These are phyloP conservation scores for Oenanthe melanoleuca DNA, from an alignment of 2,113 vertebrate species.

Conservation along the genomic window DNA sequence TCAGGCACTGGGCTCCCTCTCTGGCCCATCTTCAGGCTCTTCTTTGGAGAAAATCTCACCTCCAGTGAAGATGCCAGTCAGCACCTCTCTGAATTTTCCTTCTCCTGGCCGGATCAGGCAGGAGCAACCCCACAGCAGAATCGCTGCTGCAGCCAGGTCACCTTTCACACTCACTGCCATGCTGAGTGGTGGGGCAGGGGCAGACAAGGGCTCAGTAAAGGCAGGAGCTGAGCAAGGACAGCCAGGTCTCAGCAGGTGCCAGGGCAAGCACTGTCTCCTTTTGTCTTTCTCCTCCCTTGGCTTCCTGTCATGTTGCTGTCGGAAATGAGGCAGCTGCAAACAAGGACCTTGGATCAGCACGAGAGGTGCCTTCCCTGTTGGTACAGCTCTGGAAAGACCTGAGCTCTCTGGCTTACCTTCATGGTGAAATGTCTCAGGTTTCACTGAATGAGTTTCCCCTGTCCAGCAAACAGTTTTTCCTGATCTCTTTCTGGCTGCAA, in stretches of 20 bases:
- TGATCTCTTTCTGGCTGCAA: background rate
- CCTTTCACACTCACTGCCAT: background rate
- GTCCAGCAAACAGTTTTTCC: background rate
- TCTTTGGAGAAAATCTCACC: background rate
- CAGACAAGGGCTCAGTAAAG: background rate
- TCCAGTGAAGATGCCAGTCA: background rate
- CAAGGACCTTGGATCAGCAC: background rate
- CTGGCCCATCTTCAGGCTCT: background rate
- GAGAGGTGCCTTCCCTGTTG: background rate
- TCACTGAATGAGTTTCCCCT: background rate
- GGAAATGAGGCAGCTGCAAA: background rate
- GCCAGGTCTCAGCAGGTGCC: background rate
- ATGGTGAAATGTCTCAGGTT: background rate
- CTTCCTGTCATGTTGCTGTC: background rate
- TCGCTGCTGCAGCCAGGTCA: background rate
- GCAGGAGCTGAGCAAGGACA: background rate
- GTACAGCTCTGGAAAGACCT: background rate
- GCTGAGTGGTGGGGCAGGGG: background rate
- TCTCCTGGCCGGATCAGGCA: background rate
- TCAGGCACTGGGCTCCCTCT: background rate
- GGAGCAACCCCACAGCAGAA: background rate
- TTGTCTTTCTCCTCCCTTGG: background rate
- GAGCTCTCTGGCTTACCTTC: background rate
- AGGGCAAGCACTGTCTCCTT: accelerated
- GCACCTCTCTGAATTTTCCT: background rate